These are phyloP conservation scores for Meiosimyza decipiens DNA, from an alignment of 2,888 invertebrate genomes.

Conservation along the genomic window DNA sequence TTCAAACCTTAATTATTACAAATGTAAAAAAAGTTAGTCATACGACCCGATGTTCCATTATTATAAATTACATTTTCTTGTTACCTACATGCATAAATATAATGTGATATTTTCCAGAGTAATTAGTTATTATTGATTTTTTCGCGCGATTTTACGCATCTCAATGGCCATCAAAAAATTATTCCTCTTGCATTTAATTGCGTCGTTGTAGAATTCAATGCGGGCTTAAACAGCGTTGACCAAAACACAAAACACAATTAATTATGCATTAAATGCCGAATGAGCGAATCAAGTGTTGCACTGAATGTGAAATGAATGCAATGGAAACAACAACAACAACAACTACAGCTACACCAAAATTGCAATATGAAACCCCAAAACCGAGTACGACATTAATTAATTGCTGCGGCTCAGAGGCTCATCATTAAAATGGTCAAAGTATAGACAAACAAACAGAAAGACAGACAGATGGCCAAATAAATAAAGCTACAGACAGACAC, in stretches of 20 bases:
- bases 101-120: too few relatives aligned
- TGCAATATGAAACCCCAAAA: neutral
- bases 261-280: conserved; percentile 24
- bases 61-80: too few relatives aligned
- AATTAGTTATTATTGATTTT: too few relatives aligned
- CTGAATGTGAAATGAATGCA: neutral
- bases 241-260: conserved; percentile 16
- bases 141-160: too few relatives aligned
- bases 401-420: conserved; percentile 34
- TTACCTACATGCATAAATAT: too few relatives aligned
- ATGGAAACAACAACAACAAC: neutral
- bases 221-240: neutral
- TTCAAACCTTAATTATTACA: too few relatives aligned
- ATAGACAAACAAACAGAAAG: neutral
- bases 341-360: neutral
- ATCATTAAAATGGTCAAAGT: conserved; percentile 26
- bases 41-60: too few relatives aligned
- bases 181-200: too few relatives aligned
- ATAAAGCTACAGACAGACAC: neutral
- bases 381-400: conserved; percentile 27
- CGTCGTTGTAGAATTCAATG: neutral
- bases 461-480: neutral
- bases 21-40: too few relatives aligned
- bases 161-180: too few relatives aligned
- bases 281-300: conserved; percentile 1